Percentiles rank a stretch among this genome's conserved stretches.
These are phyloP conservation scores for Eupithecia vulgata DNA, from an alignment of 2,888 invertebrate genomes.

Conservation along the genomic window DNA sequence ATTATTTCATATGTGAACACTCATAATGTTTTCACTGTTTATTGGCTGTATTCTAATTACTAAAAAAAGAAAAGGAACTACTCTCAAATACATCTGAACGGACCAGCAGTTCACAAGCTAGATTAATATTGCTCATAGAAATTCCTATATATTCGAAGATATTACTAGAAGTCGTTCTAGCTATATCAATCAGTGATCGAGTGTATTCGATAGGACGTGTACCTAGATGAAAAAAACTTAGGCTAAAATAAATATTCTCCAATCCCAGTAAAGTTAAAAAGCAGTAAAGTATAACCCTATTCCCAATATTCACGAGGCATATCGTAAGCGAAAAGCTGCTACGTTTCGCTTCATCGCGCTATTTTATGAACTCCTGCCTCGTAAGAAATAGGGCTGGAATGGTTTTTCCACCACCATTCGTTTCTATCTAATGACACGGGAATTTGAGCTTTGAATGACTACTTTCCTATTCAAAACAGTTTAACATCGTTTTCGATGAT, in stretches of 20 bases:
- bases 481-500: no score
- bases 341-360: conserved; percentile 55
- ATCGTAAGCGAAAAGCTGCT: conserved; percentile 38
- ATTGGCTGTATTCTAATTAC: no score
- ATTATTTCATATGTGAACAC: no score
- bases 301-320: conserved; percentile 36
- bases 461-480: no score
- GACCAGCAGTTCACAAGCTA: neutral
- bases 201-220: neutral
- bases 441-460: neutral
- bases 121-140: neutral
- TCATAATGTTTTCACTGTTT: no score
- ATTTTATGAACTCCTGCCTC: conserved; percentile 62
- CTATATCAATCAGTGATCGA: no score
- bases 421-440: neutral
- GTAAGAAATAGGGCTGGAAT: conserved; percentile 48
- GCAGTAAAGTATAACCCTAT: conserved; percentile 15
- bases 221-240: neutral
- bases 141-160: no score
- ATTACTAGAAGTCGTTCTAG: no score
- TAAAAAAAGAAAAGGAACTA: neutral
- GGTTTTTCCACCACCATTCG: neutral
- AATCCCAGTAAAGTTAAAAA: neutral
- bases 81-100: neutral
- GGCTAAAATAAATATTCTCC: neutral